Evolutionary conservation across 2,113 vertebrate species (phyloP).

Genomic region (Poeciliopsis occidentalis): DNA sequence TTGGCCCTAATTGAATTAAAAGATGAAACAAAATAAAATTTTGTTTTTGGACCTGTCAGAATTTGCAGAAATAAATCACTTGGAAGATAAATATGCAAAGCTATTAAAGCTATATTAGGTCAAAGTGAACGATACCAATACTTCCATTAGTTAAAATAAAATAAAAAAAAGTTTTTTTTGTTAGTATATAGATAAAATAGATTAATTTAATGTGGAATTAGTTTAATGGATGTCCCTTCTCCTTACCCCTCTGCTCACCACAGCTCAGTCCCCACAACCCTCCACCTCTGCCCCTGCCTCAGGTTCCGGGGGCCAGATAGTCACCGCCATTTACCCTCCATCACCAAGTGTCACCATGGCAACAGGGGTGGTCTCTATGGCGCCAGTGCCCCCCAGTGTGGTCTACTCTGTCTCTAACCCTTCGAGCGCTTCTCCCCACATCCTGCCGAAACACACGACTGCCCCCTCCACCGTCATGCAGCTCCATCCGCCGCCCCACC

Average conservation of each 20-base stretch:
- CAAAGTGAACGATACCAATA: background rate
- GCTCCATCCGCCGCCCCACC: slow-evolving; percentile 46
- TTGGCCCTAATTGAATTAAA: background rate
- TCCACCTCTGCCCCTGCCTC: slow-evolving; percentile 73
- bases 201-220: background rate
- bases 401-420: slow-evolving; percentile 86
- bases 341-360: slow-evolving; percentile 80
- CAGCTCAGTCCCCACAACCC: slow-evolving; percentile 81
- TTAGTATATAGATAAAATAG: background rate
- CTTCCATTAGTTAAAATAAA: background rate
- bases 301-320: slow-evolving; percentile 78
- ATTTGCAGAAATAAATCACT: no score
- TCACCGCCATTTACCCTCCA: slow-evolving; percentile 87
- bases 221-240: background rate
- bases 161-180: background rate
- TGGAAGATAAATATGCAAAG: background rate
- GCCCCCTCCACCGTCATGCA: slow-evolving; percentile 46
- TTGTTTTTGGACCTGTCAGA: no score
- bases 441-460: slow-evolving; percentile 81
- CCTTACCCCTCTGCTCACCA: slow-evolving; percentile 76
- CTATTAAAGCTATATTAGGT: background rate
- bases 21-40: background rate
- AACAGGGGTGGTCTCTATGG: slow-evolving; percentile 81
- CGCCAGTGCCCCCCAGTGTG: slow-evolving; percentile 80
- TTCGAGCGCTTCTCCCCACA: slow-evolving; percentile 70